Evolutionary conservation across 2,797 vertebrate genomes (phyloP).

Genomic region (Catostomus latipinnis): DNA sequence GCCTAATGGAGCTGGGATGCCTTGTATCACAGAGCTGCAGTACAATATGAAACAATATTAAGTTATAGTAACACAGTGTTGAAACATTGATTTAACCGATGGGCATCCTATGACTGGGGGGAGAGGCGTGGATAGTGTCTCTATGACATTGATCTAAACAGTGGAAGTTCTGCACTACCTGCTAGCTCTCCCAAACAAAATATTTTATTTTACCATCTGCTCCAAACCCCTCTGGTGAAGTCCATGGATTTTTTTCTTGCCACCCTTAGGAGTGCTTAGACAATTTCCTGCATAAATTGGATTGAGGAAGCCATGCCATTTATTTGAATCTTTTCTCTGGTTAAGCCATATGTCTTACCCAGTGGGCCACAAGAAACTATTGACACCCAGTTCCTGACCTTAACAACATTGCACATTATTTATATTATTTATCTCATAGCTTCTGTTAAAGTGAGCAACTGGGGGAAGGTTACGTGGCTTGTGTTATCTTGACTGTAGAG

Average conservation of each 20-base stretch:
- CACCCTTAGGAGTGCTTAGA: slow-evolving; percentile 45
- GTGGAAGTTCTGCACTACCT: slow-evolving; percentile 56
- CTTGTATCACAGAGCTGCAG: not conserved
- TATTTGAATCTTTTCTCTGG: slow-evolving; percentile 65
- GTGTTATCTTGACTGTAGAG: slow-evolving; percentile 5
- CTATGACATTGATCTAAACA: slow-evolving; percentile 29
- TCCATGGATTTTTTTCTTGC: slow-evolving; percentile 5
- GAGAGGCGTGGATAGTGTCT: not conserved
- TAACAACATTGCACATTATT: slow-evolving; percentile 67
- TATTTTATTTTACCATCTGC: slow-evolving; percentile 69
- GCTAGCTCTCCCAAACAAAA: slow-evolving; percentile 60
- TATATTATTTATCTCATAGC: slow-evolving; percentile 61
- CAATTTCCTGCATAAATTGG: slow-evolving; percentile 57
- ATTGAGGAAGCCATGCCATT: slow-evolving; percentile 66
- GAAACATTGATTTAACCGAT: slow-evolving; percentile 29
- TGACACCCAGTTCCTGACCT: slow-evolving; percentile 76
- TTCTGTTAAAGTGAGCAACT: not conserved
- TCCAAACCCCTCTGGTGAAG: slow-evolving; percentile 48
- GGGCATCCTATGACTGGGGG: not conserved
- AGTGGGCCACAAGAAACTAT: slow-evolving; percentile 79
- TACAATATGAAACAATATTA: not conserved
- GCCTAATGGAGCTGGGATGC: too few species aligned
- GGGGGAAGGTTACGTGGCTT: not conserved
- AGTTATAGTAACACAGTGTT: not conserved
- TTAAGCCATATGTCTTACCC: slow-evolving; percentile 68